These are phyloP conservation scores for Anolis apletophallus DNA, from an alignment of 2,797 vertebrate genomes.

Conservation along the genomic window DNA sequence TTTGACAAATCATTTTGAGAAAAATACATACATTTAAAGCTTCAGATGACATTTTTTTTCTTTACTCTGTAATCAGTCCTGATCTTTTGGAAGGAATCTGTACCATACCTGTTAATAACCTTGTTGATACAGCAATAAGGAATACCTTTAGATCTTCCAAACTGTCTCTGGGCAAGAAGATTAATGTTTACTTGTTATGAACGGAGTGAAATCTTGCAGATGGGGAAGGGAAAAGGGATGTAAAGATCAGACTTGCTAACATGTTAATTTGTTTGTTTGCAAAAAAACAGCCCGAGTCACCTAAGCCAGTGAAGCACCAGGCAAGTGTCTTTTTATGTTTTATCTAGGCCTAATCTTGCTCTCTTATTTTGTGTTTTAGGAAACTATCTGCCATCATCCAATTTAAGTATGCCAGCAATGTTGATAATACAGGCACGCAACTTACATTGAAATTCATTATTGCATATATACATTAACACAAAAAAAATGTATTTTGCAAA, in stretches of 20 bases:
- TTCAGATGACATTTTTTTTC: background rate
- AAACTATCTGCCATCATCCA: background rate
- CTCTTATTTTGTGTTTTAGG: slow-evolving; percentile 19
- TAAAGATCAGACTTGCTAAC: slow-evolving; percentile 81
- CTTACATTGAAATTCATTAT: slow-evolving; percentile 20
- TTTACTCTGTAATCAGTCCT: background rate
- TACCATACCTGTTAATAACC: background rate
- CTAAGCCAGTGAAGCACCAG: slow-evolving; percentile 95
- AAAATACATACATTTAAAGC: background rate
- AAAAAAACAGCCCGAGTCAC: slow-evolving; percentile 93
- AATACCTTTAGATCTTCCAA: background rate
- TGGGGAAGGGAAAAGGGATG: background rate
- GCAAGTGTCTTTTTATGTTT: slow-evolving; percentile 87
- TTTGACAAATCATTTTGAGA: background rate
- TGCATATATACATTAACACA: slow-evolving; percentile 29
- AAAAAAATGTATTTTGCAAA: background rate
- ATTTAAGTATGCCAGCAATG: slow-evolving; percentile 17
- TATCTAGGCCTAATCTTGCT: slow-evolving; percentile 27
- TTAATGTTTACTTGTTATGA: background rate
- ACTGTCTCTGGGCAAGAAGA: background rate
- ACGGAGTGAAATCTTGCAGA: slow-evolving; percentile 59
- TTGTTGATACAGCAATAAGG: background rate
- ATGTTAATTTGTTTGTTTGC: slow-evolving; percentile 89
- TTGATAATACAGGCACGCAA: background rate
- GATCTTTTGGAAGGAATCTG: background rate